phyloP scores from a whole-genome alignment of 53 echinoderm and acorn worm genomes.

The Astropecten irregularis region DNA sequence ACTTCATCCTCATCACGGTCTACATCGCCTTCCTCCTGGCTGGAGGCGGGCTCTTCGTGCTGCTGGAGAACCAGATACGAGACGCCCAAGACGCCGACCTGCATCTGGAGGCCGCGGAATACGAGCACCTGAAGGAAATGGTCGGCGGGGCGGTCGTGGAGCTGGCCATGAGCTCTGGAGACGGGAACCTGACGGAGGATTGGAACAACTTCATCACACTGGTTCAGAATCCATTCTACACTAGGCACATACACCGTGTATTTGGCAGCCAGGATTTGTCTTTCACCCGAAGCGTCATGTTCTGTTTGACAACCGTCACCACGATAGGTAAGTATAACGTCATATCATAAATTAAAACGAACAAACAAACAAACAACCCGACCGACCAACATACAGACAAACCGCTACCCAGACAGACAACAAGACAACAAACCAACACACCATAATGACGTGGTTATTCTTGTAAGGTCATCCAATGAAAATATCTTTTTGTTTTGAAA shows the following conservation, averaged over 20 bases:
- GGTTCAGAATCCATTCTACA: neutral
- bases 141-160: neutral
- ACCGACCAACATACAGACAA: too few species aligned
- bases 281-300: constrained; percentile 71
- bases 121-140: neutral
- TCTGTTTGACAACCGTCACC: constrained; percentile 79
- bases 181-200: neutral
- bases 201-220: neutral
- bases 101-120: neutral
- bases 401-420: too few species aligned
- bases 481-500: too few species aligned
- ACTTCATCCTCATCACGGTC: constrained; percentile 12
- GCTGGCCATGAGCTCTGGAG: neutral
- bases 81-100: neutral
- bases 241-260: too few species aligned
- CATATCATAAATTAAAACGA: too few species aligned
- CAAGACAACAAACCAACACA: too few species aligned
- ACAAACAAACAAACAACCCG: too few species aligned
- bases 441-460: too few species aligned
- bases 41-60: neutral
- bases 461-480: too few species aligned
- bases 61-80: neutral
- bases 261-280: constrained; percentile 8
- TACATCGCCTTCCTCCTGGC: constrained; percentile 6
- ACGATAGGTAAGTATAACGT: constrained; percentile 77